phyloP scores from a whole-genome alignment of 2,888 invertebrate species.

The Brachypalpus laphriformis region DNA sequence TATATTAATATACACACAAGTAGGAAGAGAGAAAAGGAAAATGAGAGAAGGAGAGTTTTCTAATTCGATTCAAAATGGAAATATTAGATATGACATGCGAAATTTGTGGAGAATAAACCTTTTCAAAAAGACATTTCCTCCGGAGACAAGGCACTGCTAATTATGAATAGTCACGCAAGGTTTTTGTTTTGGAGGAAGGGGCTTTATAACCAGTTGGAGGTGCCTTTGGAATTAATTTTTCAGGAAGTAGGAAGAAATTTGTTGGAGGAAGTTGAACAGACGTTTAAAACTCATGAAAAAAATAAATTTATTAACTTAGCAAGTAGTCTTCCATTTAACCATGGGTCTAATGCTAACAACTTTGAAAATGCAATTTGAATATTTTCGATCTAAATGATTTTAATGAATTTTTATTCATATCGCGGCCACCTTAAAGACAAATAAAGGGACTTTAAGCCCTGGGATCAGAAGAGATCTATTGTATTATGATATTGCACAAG shows the following conservation, averaged over 20 bases:
- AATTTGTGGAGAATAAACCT: background rate
- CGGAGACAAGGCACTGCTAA: conserved; percentile 15
- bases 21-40: background rate
- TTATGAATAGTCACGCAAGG: conserved; percentile 30
- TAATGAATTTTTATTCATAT: no score
- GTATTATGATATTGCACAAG: no score
- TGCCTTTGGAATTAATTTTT: background rate
- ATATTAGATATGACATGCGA: conserved; percentile 27
- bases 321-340: background rate
- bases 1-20: background rate
- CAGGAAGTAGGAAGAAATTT: background rate
- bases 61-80: conserved; percentile 16
- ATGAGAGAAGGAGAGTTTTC: background rate
- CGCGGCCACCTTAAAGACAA: no score
- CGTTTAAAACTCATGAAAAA: background rate
- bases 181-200: background rate
- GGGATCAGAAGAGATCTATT: no score
- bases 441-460: no score
- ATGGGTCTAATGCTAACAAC: background rate
- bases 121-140: conserved; percentile 7
- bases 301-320: background rate
- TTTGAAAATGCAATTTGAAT: no score
- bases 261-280: background rate
- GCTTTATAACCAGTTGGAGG: background rate
- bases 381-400: no score